Evolutionary conservation across 2,113 vertebrate genomes (phyloP).

Genomic region (Ellobius talpinus): DNA sequence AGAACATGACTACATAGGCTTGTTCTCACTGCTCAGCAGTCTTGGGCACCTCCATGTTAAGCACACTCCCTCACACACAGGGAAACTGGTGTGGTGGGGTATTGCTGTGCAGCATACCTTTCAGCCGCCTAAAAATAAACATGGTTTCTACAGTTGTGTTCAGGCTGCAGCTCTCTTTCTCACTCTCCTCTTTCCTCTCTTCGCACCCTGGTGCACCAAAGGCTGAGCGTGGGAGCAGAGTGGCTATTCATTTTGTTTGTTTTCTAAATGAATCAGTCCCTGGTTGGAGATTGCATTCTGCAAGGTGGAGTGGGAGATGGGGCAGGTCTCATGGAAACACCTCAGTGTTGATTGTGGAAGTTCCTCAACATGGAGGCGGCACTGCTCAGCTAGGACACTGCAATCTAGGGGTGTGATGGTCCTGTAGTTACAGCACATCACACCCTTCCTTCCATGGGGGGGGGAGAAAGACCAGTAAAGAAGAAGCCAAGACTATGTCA

Average conservation of each 20-base stretch:
- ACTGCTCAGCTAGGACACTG: constrained; percentile 77
- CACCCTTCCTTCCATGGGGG: constrained; percentile 47
- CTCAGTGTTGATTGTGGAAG: constrained; percentile 79
- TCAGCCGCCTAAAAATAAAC: constrained; percentile 83
- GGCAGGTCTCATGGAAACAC: constrained; percentile 68
- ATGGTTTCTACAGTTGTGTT: constrained; percentile 77
- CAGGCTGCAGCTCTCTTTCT: constrained; percentile 57
- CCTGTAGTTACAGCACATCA: constrained; percentile 75
- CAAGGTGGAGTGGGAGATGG: constrained; percentile 70
- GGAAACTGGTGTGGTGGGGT: constrained; percentile 60
- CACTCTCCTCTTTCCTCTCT: neutral
- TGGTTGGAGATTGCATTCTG: constrained; percentile 58
- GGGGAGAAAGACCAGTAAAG: constrained; percentile 46
- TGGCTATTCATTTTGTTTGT: constrained; percentile 70
- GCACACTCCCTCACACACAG: constrained; percentile 54
- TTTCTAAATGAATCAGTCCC: constrained; percentile 72
- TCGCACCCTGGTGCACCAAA: constrained; percentile 21
- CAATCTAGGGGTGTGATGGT: constrained; percentile 77
- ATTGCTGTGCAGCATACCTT: constrained; percentile 71
- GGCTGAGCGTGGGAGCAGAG: constrained; percentile 60
- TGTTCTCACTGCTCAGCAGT: constrained; percentile 44
- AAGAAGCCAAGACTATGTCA: constrained; percentile 76
- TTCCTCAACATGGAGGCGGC: constrained; percentile 83
- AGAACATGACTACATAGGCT: constrained; percentile 10
- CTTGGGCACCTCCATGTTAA: constrained; percentile 48